phyloP scores from a whole-genome alignment of 2,888 invertebrate genomes.

The Cheilosia pagana region DNA sequence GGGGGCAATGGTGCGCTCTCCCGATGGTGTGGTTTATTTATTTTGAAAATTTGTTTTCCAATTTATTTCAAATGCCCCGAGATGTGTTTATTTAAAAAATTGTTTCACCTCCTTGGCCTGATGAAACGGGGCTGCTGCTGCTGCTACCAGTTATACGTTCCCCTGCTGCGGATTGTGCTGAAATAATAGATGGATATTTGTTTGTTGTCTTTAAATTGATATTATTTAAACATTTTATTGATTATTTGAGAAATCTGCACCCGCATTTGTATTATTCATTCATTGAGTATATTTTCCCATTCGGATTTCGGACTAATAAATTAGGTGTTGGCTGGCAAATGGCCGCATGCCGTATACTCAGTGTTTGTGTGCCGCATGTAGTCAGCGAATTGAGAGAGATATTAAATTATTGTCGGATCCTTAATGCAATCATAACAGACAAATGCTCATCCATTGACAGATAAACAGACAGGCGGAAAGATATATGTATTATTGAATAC shows the following conservation, averaged over 20 bases:
- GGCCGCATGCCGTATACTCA: slow-evolving; percentile 19
- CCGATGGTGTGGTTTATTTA: slow-evolving; percentile 50
- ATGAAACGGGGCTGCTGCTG: slow-evolving; percentile 14
- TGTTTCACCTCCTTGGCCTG: slow-evolving; percentile 49
- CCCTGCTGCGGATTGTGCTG: slow-evolving; percentile 48
- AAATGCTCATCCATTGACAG: slow-evolving; percentile 41
- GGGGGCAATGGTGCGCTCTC: not conserved
- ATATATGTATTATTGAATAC: slow-evolving; percentile 2
- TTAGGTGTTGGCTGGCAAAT: slow-evolving; percentile 38
- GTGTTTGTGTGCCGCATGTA: not conserved
- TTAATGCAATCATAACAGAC: slow-evolving; percentile 50
- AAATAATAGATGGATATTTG: slow-evolving; percentile 66
- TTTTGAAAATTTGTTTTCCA: slow-evolving; percentile 54
- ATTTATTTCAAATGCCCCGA: slow-evolving; percentile 54
- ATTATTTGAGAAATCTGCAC: slow-evolving; percentile 64
- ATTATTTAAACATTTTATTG: slow-evolving; percentile 76
- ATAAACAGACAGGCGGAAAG: slow-evolving; percentile 26
- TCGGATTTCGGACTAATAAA: slow-evolving; percentile 38
- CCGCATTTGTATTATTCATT: slow-evolving; percentile 61
- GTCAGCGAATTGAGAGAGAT: slow-evolving; percentile 21
- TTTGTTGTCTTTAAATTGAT: slow-evolving; percentile 67
- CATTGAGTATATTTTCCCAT: slow-evolving; percentile 59
- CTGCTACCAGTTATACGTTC: slow-evolving; percentile 4
- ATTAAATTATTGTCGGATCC: slow-evolving; percentile 42
- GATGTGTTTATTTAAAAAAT: slow-evolving; percentile 67